Evolutionary conservation across 2,888 invertebrate species (phyloP), one percentile per base, ranked within the genome.

Genomic region (Chrysolina haemoptera): DNA sequence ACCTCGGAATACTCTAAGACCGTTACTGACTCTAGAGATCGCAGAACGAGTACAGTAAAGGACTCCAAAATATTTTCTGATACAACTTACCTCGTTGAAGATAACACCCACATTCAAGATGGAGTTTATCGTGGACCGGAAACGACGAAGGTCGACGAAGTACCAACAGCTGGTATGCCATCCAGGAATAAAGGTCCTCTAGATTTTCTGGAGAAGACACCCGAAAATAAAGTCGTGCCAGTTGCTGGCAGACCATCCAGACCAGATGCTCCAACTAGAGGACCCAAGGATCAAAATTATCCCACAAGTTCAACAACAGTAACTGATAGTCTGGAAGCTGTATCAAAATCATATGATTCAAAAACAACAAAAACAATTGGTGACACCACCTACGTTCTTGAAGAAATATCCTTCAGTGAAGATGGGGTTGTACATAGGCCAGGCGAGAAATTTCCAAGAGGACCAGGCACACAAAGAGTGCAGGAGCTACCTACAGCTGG

Each of bases 211-310:
- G 66, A 62, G n/a, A 40, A 40, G 2, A 16, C 40, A 62, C 62
- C 62, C 12, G 82, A 83, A 18, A 85, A 81, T 76, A 88, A 85
- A 62, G 81, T 16, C 27, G 27, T 70, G 35, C 70, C 70, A 10
- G 62, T 62, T 14, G 70, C 70, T 20, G 70, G 70, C n/a, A 63
- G 35, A 43, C 62, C 48, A 46, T 35, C 62, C 50, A 63, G 50
- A 70, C 41, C 40, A 27, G 27, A 59, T 27, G 9, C 59, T 35
- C 59, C 18, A 12, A 9, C 35, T 53, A 53, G 27, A 50, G n/a
- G 11, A 48, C 14, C 68, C 12, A 12, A 10, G 1, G 27, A 59
- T 6, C 27, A 62, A 20, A 27, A 68, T 43, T 46, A 72, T 70
- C 9, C 55, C n/a, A n/a, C n/a, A 50, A 48, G 55, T 27, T 27